phyloP scores from a whole-genome alignment of 2,797 vertebrate genomes.

The Ispidina lecontei region DNA sequence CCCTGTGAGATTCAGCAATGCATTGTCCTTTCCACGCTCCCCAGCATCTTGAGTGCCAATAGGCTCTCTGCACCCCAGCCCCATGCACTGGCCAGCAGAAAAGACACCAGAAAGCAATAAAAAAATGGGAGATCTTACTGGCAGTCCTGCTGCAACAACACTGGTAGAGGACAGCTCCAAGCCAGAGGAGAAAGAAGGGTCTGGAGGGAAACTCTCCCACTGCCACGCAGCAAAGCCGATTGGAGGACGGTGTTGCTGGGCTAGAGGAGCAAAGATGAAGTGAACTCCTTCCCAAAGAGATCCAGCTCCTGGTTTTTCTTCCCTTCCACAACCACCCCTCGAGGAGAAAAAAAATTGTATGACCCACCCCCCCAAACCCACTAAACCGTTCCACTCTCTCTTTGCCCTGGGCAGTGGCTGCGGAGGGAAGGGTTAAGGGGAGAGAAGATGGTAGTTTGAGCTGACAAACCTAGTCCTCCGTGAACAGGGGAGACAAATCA shows the following conservation, averaged over 20 bases:
- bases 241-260: slow-evolving; percentile 72
- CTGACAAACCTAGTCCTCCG: slow-evolving; percentile 56
- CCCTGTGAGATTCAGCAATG: not conserved
- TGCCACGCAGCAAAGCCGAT: slow-evolving; percentile 57
- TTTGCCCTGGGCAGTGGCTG: not conserved
- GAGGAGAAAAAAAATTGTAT: not conserved
- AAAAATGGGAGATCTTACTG: slow-evolving; percentile 14
- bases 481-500: slow-evolving; percentile 4
- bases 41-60: not conserved
- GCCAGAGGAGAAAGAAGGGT: slow-evolving; percentile 31
- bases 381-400: not conserved
- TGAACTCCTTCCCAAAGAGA: slow-evolving; percentile 59
- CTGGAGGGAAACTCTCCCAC: slow-evolving; percentile 54
- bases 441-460: slow-evolving; percentile 42
- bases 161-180: slow-evolving; percentile 4
- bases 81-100: not conserved
- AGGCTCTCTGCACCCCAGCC: not conserved
- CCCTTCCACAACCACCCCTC: slow-evolving; percentile 35
- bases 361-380: not conserved
- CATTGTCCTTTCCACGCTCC: not conserved
- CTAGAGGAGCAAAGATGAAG: slow-evolving; percentile 60
- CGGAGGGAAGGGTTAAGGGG: slow-evolving; percentile 61
- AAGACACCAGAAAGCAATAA: not conserved
- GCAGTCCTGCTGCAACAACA: not conserved
- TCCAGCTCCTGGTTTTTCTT: slow-evolving; percentile 41